Percentiles rank a stretch among this genome's conserved stretches.
phyloP scores from a whole-genome alignment of 2,797 vertebrate species.

The Streptopelia turtur region DNA sequence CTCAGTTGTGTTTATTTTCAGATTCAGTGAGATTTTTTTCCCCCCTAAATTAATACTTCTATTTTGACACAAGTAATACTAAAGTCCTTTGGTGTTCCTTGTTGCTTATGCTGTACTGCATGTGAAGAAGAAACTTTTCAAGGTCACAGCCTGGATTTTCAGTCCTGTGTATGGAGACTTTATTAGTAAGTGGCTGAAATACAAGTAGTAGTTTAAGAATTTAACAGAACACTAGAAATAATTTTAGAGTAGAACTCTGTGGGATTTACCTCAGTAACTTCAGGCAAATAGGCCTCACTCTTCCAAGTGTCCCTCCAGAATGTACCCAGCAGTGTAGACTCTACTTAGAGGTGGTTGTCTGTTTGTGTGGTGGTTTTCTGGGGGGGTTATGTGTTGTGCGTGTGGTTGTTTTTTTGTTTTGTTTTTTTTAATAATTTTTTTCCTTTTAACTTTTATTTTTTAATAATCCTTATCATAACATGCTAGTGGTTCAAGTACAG shows the following conservation, averaged over 20 bases:
- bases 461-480: not conserved
- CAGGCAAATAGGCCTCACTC: not conserved
- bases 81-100: not conserved
- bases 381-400: too few relatives aligned
- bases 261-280: not conserved
- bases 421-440: too few relatives aligned
- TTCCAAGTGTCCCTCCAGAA: not conserved
- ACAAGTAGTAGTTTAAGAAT: not conserved
- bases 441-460: not conserved
- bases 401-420: too few relatives aligned
- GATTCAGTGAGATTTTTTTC: not conserved
- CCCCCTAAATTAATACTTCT: not conserved
- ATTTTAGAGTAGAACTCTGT: not conserved
- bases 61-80: not conserved
- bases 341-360: not conserved
- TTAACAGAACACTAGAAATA: not conserved
- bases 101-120: not conserved
- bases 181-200: not conserved
- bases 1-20: not conserved
- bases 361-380: not conserved
- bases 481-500: not conserved
- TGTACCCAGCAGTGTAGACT: not conserved
- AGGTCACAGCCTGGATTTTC: not conserved
- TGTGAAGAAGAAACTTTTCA: constrained; percentile 5
- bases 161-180: not conserved